Base-by-base conservation (phyloP, 1,140 invertebrate genomes). In the Bombus sibiricus region DNA sequence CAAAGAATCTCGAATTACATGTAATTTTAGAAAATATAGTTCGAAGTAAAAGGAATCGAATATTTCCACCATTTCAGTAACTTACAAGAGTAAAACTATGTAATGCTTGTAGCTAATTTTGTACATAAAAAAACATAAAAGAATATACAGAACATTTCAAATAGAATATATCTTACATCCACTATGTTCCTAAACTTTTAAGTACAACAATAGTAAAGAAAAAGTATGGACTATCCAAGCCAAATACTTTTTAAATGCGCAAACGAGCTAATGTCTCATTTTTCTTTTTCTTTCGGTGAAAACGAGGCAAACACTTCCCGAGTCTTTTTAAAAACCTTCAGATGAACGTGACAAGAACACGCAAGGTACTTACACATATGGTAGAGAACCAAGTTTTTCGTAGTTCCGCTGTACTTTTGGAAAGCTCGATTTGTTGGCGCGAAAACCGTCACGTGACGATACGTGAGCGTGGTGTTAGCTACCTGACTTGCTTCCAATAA, bases 361-460 rank as follows among this genome's bases (percentile, higher is more conserved):
- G 22, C 3, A 41, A 76, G 1, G 34, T 92, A 97, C 97, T 98
- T 96, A 98, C 97, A 96, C 93, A 98, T 97, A 91, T 98, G 97
- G 92, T 98, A 98, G 47, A 97, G 96, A n/a, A 97, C 96, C 80
- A 97, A 93, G 59, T 96, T 95, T 82, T 96, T 96, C 76, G 93
- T 95, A 82, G 91, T 95, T 18, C 95, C 95, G 73, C 95, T 95
- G 91, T 96, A 96, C 69, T 96, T 96, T 93, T 98, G 97, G 94
- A 98, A 98, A 53, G 97, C 97, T 88, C 96, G 95, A 94, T 98
- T 98, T 53, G 97, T 97, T 15, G 97, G 97, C 72, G 97, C 97
- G 91, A 98, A 98, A 82, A 98, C 95, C 10, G 97, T 98, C 90
- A 97, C 96, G 90, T 96, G 96, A 83, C 97, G 96, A 91, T 96